Percentiles rank a stretch among this genome's conserved stretches.
phyloP scores from a whole-genome alignment of 2,888 invertebrate species.

The Apoda limacodes region DNA sequence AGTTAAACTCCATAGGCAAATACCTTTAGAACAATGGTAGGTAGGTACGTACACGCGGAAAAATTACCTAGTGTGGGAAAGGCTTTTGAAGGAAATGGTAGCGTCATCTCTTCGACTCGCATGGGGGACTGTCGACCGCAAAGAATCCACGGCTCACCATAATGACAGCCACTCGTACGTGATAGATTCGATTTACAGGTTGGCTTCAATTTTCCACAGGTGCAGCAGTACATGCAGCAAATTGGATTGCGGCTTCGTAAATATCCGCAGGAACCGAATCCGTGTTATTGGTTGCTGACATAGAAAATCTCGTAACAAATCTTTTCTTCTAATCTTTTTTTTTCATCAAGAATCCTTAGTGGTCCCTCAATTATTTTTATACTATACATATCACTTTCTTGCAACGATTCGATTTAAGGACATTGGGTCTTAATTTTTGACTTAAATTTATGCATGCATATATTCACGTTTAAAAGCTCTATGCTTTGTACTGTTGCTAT shows the following conservation, averaged over 20 bases:
- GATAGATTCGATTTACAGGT: constrained; percentile 64
- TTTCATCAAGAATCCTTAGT: too few species aligned
- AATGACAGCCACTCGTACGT: constrained; percentile 53
- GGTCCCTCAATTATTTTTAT: too few species aligned
- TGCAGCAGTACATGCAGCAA: constrained; percentile 40
- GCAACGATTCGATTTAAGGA: too few species aligned
- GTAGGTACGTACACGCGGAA: neutral
- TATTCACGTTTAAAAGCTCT: too few species aligned
- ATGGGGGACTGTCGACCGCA: constrained; percentile 44
- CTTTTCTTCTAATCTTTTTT: too few species aligned
- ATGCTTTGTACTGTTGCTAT: too few species aligned
- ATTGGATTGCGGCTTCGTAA: constrained; percentile 57
- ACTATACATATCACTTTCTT: too few species aligned
- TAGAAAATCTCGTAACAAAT: too few species aligned
- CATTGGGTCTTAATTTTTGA: too few species aligned
- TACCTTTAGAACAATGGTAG: neutral
- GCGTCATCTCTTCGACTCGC: constrained; percentile 21
- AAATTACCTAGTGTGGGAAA: constrained; percentile 12
- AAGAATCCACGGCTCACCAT: constrained; percentile 44
- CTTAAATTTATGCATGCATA: too few species aligned
- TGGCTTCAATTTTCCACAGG: constrained; percentile 49
- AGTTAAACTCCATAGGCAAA: constrained; percentile 25
- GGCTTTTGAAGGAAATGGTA: constrained; percentile 25
- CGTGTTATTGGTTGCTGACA: constrained; percentile 17
- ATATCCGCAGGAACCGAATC: constrained; percentile 37